Base-by-base conservation (phyloP, 2,888 invertebrate species). In the Protonemura montana region DNA sequence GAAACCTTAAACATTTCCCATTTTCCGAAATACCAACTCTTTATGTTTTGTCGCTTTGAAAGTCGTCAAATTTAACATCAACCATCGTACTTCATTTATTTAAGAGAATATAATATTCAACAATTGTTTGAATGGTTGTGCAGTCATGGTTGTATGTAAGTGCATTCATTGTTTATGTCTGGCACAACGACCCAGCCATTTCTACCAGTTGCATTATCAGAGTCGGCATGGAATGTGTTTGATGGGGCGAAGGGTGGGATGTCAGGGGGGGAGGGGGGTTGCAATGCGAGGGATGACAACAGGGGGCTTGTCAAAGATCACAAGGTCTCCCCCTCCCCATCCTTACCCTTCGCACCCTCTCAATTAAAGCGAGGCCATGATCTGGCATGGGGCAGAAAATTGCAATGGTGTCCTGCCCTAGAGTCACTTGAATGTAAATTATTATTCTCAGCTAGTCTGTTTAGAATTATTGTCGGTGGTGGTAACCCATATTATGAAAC, bases 221-320 rank as follows among this genome's bases (percentile, higher is more conserved):
- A 3, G 16, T 59, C 1, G 26, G 78, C 35, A 35, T 26, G 78
- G 78, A 78, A 78, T 78, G 25, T 26, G 78, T 78, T 26, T 26
- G 78, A 6, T 5, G 78, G 26, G 10, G 78, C 10, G 78, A 7
- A n/a, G 21, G 3, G 26, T 6, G 76, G 76, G 85, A 10, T 35
- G 78, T n/a, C 83, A 30, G 83, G 82, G 16, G 25, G 28, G 59
- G 78, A 78, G n/a, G 59, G 59, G 59, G 59, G 3, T 59, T 59
- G 59, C 59, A 7, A 59, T 59, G 21, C 59, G 59, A 13, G 86
- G 82, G 86, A 83, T 86, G 86, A 82, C 86, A 82, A 59, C 86
- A 76, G 81, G 77, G 86, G 77, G 83, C 30, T 26, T 82, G 86
- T 83, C 82, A 83, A 59, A 86, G 78, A 78, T 78, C 78, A 78